A percentile compares a stretch with the other conserved stretches of the same genome.
phyloP scores from a whole-genome alignment of 2,888 invertebrate species.

The Acleris laterana region DNA sequence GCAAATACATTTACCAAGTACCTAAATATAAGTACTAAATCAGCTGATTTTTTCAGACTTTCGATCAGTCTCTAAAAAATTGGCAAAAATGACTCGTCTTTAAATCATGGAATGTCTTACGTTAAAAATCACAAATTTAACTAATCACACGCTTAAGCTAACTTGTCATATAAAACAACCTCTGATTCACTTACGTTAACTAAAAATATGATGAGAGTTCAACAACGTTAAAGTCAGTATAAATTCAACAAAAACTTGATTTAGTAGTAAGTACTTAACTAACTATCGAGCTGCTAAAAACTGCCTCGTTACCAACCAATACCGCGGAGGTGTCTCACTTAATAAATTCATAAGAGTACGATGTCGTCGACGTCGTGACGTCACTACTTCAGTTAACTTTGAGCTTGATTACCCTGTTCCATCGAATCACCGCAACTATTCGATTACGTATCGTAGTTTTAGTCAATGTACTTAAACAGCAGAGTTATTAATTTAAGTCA shows the following conservation, averaged over 20 bases:
- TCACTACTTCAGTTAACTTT: constrained; percentile 28
- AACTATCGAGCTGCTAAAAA: constrained; percentile 45
- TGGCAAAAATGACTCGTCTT: constrained; percentile 69
- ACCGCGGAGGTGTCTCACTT: constrained; percentile 27
- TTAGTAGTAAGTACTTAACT: constrained; percentile 41
- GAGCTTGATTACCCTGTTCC: constrained; percentile 38
- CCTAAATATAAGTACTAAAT: constrained; percentile 53
- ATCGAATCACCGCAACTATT: constrained; percentile 22
- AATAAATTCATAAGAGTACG: constrained; percentile 33
- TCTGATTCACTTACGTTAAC: constrained; percentile 47
- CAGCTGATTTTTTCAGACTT: constrained; percentile 61
- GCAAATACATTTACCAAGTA: constrained; percentile 22
- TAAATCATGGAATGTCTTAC: constrained; percentile 75
- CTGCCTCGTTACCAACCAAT: constrained; percentile 41
- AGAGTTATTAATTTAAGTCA: constrained; percentile 14
- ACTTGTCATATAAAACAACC: constrained; percentile 36
- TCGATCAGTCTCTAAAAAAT: constrained; percentile 66
- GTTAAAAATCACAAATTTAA: constrained; percentile 65
- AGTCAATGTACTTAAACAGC: constrained; percentile 29
- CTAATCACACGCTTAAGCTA: constrained; percentile 49
- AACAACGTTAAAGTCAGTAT: constrained; percentile 72
- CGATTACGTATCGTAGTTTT: not conserved
- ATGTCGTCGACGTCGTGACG: constrained; percentile 28
- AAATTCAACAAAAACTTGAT: constrained; percentile 59
- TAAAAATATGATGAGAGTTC: constrained; percentile 62